These are phyloP conservation scores for Paramormyrops kingsleyae DNA, from an alignment of 2,113 vertebrate species.

Conservation along the genomic window DNA sequence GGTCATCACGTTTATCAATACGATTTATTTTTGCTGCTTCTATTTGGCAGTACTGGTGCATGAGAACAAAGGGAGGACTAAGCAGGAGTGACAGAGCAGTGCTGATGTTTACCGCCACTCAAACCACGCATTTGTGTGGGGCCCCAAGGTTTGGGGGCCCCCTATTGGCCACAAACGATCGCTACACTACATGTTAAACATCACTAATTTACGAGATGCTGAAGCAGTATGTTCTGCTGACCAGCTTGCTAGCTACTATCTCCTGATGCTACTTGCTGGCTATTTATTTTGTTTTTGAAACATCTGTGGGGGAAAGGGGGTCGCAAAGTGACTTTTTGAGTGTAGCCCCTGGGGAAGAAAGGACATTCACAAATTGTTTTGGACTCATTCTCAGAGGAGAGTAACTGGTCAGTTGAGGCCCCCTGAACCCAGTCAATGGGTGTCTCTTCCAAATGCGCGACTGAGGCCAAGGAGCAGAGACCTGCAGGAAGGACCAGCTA, in stretches of 20 bases:
- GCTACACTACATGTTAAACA: neutral
- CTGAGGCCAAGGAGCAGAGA: neutral
- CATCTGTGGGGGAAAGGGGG: neutral
- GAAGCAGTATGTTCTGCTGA: neutral
- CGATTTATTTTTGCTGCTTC: neutral
- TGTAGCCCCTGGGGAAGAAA: neutral
- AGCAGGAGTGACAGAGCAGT: constrained; percentile 33
- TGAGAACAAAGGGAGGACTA: constrained; percentile 45
- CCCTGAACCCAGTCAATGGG: constrained; percentile 41
- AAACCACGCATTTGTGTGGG: neutral
- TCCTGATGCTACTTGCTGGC: neutral
- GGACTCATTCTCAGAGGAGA: constrained; percentile 58
- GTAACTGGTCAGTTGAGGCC: constrained; percentile 49
- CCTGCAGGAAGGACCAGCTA: neutral
- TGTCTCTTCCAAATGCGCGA: neutral
- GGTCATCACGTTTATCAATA: neutral
- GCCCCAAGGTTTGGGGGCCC: neutral
- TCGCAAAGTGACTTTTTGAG: neutral
- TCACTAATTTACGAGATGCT: neutral
- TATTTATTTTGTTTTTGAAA: neutral
- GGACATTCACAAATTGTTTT: constrained; percentile 62
- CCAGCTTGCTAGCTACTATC: neutral
- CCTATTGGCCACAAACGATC: neutral
- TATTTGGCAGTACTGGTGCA: constrained; percentile 28
- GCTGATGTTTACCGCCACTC: neutral